Evolutionary conservation across 1,140 invertebrate species (phyloP).

Genomic region (Papilio machaon): DNA sequence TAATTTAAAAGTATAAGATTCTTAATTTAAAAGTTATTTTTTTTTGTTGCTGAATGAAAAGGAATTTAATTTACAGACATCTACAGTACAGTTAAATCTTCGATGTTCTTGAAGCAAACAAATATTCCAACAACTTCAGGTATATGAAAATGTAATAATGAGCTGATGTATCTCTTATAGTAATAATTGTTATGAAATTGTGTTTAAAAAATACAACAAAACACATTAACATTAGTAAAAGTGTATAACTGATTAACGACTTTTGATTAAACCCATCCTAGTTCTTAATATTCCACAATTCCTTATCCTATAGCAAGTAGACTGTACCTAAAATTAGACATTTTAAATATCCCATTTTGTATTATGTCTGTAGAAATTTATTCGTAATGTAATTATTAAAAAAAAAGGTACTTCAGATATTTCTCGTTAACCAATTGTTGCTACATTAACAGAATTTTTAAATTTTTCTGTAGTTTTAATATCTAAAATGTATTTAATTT

Average conservation of each 20-base stretch:
- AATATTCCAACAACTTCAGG: background rate
- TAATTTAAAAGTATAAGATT: no score
- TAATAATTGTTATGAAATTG: background rate
- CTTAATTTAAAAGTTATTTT: background rate
- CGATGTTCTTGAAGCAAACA: background rate
- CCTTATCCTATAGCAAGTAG: background rate
- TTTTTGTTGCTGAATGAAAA: background rate
- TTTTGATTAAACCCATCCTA: background rate
- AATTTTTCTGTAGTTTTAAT: background rate
- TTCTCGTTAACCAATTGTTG: background rate
- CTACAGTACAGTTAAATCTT: background rate
- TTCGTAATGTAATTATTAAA: no score
- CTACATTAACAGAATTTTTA: background rate
- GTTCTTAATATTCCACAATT: background rate
- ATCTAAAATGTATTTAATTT: background rate
- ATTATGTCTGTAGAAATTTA: no score
- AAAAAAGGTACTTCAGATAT: no score
- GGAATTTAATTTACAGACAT: background rate
- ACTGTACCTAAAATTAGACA: background rate
- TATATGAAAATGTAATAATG: background rate
- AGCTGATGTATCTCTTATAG: background rate
- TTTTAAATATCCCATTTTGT: no score
- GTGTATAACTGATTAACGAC: background rate
- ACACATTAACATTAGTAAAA: background rate
- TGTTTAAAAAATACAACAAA: background rate